Percentiles rank a stretch among this genome's conserved stretches.
Conservation (phyloP, 2,113 vertebrate species). For the Neodontobutis hainanensis region DNA sequence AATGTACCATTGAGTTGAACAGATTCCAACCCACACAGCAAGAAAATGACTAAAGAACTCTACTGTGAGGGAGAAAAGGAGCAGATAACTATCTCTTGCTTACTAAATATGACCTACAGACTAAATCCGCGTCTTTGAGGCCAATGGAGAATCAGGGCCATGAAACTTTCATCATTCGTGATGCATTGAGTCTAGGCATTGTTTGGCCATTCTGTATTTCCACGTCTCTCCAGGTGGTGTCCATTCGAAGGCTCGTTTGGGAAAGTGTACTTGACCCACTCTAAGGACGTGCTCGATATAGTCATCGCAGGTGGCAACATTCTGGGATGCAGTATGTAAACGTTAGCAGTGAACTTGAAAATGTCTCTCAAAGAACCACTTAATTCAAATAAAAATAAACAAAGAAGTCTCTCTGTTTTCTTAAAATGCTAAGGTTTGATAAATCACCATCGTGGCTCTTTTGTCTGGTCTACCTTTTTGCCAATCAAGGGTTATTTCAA, state of each 20-base stretch:
- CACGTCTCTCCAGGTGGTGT: neutral
- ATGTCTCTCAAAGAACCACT: neutral
- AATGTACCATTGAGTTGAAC: slow-evolving; percentile 9
- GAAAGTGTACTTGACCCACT: slow-evolving; percentile 4
- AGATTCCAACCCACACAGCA: slow-evolving; percentile 9
- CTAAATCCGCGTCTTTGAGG: too few relatives aligned
- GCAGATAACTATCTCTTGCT: too few relatives aligned
- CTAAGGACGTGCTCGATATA: slow-evolving; percentile 10
- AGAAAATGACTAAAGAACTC: neutral
- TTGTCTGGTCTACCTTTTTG: too few relatives aligned
- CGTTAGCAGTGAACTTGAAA: slow-evolving; percentile 4
- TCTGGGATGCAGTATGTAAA: neutral
- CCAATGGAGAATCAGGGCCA: too few relatives aligned
- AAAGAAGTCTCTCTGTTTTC: neutral
- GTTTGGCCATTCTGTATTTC: slow-evolving; percentile 7
- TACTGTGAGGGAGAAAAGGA: too few relatives aligned
- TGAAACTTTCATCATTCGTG: too few relatives aligned
- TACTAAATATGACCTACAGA: too few relatives aligned
- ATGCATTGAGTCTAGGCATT: too few relatives aligned
- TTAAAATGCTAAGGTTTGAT: neutral
- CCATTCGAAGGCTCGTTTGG: neutral
- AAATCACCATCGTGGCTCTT: too few relatives aligned
- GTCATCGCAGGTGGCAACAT: slow-evolving; percentile 7
- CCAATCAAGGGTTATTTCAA: too few relatives aligned
- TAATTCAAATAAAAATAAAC: neutral